Conservation (phyloP, 2,797 vertebrate species). For the Oophaga sylvatica region DNA sequence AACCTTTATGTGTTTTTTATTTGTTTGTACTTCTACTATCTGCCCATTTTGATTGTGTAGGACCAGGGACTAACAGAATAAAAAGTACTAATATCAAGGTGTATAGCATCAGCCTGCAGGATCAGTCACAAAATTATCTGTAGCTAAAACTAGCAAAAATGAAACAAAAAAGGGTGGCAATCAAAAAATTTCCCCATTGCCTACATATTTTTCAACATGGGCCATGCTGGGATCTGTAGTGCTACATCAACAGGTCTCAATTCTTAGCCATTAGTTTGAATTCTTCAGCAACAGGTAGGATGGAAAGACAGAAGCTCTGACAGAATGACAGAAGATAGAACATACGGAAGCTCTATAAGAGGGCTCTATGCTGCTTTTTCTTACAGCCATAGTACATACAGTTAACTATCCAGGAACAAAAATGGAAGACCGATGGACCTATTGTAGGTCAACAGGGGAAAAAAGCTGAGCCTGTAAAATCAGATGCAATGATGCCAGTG, state of each 20-base stretch:
- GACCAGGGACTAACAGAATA: background rate
- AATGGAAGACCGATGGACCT: background rate
- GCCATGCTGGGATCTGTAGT: background rate
- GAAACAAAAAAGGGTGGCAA: background rate
- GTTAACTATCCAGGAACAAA: background rate
- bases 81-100: background rate
- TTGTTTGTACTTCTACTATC: background rate
- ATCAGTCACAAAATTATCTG: background rate
- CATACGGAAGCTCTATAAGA: background rate
- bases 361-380: background rate
- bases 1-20: background rate
- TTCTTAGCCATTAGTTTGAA: background rate
- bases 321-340: no score
- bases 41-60: background rate
- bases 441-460: background rate
- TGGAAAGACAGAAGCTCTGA: background rate
- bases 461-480: background rate
- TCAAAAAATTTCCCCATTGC: background rate
- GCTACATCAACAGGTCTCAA: background rate
- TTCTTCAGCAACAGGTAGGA: background rate
- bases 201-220: background rate
- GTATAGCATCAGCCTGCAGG: background rate
- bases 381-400: background rate
- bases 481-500: background rate
- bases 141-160: background rate